Percentiles rank a stretch among this genome's conserved stretches.
Conservation (phyloP, 2,797 vertebrate genomes). For the Cyprinella venusta region DNA sequence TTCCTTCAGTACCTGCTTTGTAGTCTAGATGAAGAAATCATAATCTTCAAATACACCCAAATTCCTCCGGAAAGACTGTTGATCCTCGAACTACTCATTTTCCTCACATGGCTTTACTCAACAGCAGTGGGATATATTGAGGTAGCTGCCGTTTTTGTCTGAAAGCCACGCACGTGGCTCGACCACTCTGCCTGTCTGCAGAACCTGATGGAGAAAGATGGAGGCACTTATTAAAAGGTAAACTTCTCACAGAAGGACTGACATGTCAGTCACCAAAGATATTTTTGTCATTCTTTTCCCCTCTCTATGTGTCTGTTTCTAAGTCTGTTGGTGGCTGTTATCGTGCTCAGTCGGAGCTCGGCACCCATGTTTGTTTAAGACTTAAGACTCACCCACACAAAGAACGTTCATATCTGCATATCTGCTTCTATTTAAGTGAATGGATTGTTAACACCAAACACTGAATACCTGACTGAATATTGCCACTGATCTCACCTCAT, state of each 20-base stretch:
- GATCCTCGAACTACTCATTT: constrained; percentile 87
- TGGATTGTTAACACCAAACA: constrained; percentile 84
- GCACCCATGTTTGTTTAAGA: constrained; percentile 91
- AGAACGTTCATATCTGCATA: constrained; percentile 85
- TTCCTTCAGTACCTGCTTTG: constrained; percentile 80
- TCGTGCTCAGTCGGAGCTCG: constrained; percentile 91
- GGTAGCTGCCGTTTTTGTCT: constrained; percentile 76
- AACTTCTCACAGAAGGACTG: constrained; percentile 79
- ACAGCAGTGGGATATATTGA: constrained; percentile 74
- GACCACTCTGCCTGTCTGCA: constrained; percentile 43
- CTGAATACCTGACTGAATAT: constrained; percentile 79
- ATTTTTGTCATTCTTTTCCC: constrained; percentile 70
- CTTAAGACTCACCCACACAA: constrained; percentile 89
- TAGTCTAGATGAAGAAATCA: constrained; percentile 82
- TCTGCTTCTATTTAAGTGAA: constrained; percentile 81
- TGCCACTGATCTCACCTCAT: constrained; percentile 75
- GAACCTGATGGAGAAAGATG: constrained; percentile 55
- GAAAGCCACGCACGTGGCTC: constrained; percentile 79
- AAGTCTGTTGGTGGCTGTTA: constrained; percentile 85
- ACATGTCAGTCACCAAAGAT: constrained; percentile 82
- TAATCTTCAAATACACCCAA: constrained; percentile 88
- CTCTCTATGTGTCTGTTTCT: constrained; percentile 26
- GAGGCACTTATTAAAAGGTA: constrained; percentile 85
- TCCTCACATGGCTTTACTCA: constrained; percentile 79
- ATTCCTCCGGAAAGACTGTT: constrained; percentile 85